These are phyloP conservation scores for Lepidocyrtoides sp. DNA, from an alignment of 2,888 invertebrate species.

Conservation along the genomic window DNA sequence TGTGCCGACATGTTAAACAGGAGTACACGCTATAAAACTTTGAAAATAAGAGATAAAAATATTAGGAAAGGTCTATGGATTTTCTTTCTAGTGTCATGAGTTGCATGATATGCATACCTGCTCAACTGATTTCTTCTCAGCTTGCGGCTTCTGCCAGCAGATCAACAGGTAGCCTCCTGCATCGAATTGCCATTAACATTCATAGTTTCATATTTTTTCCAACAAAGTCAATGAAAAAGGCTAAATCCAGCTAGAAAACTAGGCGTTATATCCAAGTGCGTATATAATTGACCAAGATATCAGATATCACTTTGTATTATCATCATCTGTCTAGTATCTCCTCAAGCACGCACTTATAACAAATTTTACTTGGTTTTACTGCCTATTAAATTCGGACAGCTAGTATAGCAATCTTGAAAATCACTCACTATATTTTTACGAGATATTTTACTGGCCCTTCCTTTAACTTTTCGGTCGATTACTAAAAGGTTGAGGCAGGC, in stretches of 20 bases:
- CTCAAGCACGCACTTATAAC: neutral
- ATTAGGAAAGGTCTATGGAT: neutral
- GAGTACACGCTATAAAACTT: neutral
- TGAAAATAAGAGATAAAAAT: neutral
- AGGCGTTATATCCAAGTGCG: neutral
- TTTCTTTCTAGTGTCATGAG: neutral
- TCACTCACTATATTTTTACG: conserved; percentile 21
- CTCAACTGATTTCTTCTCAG: neutral
- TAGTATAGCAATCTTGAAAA: neutral
- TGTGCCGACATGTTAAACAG: neutral
- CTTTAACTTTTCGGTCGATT: neutral
- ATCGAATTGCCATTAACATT: conserved; percentile 56
- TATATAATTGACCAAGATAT: neutral
- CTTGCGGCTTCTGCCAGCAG: conserved; percentile 41
- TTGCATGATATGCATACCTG: neutral
- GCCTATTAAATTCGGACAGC: neutral
- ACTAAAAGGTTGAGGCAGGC: conserved; percentile 31
- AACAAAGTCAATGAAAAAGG: neutral
- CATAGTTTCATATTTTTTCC: neutral
- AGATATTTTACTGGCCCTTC: conserved; percentile 23
- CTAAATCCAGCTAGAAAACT: neutral
- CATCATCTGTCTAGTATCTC: neutral
- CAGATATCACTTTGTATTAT: neutral
- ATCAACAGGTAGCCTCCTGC: conserved; percentile 44
- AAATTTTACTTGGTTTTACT: neutral